Base-by-base conservation (phyloP, 2,797 vertebrate genomes). In the Intellagama lesueurii region DNA sequence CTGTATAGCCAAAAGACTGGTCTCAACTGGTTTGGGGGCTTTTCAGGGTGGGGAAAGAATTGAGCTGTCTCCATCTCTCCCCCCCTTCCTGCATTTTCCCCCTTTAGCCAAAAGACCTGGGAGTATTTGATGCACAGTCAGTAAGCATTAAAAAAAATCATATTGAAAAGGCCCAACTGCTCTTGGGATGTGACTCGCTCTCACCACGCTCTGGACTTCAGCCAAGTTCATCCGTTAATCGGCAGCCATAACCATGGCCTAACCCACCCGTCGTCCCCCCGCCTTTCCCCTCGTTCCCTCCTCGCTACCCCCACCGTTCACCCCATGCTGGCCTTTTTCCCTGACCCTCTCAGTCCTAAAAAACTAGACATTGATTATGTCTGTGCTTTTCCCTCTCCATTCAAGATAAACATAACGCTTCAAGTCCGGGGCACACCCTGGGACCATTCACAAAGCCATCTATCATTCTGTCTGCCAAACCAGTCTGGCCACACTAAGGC, bases 181-280 rank as follows among this genome's bases (percentile, higher is more conserved):
- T 96, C 95, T 66, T 82, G 94, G 96, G 96, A 97, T 97, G 97
- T 98, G 98, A 98, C 98, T 98, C 95, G 95, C 97, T 97, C 98
- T 96, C 98, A 98, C 98, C 98, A 98, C 97, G 98, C 97, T 96
- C 97, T 99, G 98, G 98, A 98, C 94, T 95, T 95, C 78, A 47
- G 98, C 98, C 98, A 99, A 98, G 98, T 99, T 99, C 98, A 98
- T 99, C 98, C 98, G 98, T 99, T 99, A 99, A 99, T 99, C 98
- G 98, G 98, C 98, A 98, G 97, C 96, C 97, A 95, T 94, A 96
- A 93, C 96, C 97, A 96, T 95, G 95, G 96, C 96, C 94, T 94
- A 95, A 96, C 94, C 94, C 60, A 64, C 60, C 60, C 95, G 93
- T 81, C 95, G 93, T 82, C 95, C 90, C 81, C 96, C 93, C 85